Base-by-base conservation (phyloP, 1,140 invertebrate genomes). In the Alviniconcha marisindica region DNA sequence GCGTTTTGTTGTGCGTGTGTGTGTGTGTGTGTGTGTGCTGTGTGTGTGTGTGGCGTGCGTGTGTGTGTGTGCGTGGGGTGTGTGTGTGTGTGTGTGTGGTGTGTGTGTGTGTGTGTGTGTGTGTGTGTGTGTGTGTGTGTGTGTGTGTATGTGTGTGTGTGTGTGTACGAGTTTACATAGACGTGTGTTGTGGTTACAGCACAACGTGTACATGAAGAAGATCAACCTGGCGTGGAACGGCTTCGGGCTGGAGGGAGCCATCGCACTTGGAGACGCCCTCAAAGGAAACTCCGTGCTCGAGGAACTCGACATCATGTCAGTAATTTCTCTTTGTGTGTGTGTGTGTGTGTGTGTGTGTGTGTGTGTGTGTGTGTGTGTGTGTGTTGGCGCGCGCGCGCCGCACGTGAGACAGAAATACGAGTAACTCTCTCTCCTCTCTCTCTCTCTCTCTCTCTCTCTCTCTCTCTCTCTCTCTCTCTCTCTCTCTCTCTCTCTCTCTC, bases 201-300 rank as follows among this genome's bases (percentile, higher is more conserved):
- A 87, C 40, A 93, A 93, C 89, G 88, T 90, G 33, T 89, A 85
- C 82, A 88, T 93, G 87, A 92, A 92, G 88, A 91, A 87, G 73
- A 86, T 93, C 31, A 91, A 93, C 79, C 76, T 93, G 36, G 89
- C 92, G 14, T 93, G 92, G 92, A 93, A 93, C 88, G 93, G 93
- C 12, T 91, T 93, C 87, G 92, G 92, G 15, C 77, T 90, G 12
- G 91, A 93, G 63, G 93, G 92, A 44, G 85, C 91, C n/a, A 81
- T 89, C 78, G 90, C 90, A 18, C 77, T 93, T 18, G 89, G 90
- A 51, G 92, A 93, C 86, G 89, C 92, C 40, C 84, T 93, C 15
- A 93, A 92, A 83, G 88, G 84, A 42, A 93, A 93, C 85, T 87
- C 89, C 66, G 89, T 90, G 21, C 84, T 93, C 21, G 91, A 93